phyloP scores from a whole-genome alignment of 2,888 invertebrate genomes.

The Incurvaria masculella region DNA sequence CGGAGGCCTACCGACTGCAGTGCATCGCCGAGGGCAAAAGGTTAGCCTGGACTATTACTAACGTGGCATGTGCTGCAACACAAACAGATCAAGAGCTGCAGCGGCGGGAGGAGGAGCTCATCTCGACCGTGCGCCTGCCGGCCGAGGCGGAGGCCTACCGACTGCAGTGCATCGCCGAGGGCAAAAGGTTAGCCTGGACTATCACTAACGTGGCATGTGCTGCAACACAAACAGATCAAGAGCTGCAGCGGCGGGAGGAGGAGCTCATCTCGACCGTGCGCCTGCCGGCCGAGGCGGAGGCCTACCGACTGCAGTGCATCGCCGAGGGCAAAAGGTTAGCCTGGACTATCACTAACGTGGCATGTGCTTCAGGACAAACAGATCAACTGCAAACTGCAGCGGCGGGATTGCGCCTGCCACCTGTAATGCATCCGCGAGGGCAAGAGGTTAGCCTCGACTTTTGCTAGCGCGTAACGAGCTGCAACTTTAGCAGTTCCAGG shows the following conservation, averaged over 20 bases:
- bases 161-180: slow-evolving; percentile 87
- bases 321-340: no score
- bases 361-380: no score
- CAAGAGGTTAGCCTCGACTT: no score
- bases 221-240: no score
- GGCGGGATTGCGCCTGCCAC: no score
- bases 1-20: slow-evolving; percentile 89
- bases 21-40: slow-evolving; percentile 90
- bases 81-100: slow-evolving; percentile 92
- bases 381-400: no score
- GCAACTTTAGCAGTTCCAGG: no score
- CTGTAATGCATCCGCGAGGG: no score
- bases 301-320: slow-evolving; percentile 84
- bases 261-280: slow-evolving; percentile 87
- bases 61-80: slow-evolving; percentile 94
- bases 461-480: no score
- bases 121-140: slow-evolving; percentile 84
- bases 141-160: slow-evolving; percentile 95
- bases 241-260: slow-evolving; percentile 88
- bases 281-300: slow-evolving; percentile 93
- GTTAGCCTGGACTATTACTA: no score
- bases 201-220: no score
- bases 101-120: slow-evolving; percentile 89
- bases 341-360: no score
- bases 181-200: slow-evolving; percentile 74